Conservation (phyloP, 2,888 invertebrate species). For the Agrochola circellaris region DNA sequence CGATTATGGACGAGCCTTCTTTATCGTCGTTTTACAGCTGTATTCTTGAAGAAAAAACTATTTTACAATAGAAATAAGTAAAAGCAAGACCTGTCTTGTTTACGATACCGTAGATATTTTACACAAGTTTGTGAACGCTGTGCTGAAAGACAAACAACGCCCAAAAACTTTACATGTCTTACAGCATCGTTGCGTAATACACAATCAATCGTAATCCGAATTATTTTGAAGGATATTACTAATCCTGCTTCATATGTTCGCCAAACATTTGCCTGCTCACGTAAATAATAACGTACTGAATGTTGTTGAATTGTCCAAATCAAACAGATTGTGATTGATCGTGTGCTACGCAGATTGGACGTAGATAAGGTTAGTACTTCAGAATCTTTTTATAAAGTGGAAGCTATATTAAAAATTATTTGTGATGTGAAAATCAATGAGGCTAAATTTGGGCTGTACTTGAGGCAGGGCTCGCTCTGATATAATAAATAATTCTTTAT, state of each 20-base stretch:
- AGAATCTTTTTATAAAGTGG: slow-evolving; percentile 7
- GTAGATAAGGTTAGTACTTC: not conserved
- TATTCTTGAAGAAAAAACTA: slow-evolving; percentile 15
- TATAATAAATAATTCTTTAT: slow-evolving; percentile 66
- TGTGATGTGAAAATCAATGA: slow-evolving; percentile 39
- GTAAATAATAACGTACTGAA: too few species aligned
- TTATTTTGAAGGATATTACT: too few species aligned
- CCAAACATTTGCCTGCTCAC: too few species aligned
- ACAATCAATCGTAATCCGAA: too few species aligned
- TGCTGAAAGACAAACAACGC: slow-evolving; percentile 8
- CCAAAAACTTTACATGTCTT: not conserved
- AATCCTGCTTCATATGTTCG: too few species aligned
- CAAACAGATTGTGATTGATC: too few species aligned
- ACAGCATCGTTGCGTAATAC: too few species aligned
- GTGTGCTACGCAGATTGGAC: too few species aligned
- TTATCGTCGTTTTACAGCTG: slow-evolving; percentile 56
- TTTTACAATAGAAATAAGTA: slow-evolving; percentile 13
- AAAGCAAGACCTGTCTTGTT: slow-evolving; percentile 18
- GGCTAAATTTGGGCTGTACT: slow-evolving; percentile 23
- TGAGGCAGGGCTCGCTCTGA: slow-evolving; percentile 31
- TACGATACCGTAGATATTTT: slow-evolving; percentile 21
- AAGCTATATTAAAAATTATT: slow-evolving; percentile 6
- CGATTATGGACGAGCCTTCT: slow-evolving; percentile 67
- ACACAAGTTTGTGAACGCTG: slow-evolving; percentile 1
- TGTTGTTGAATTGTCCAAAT: too few species aligned